Conservation (phyloP, 2,888 invertebrate species). For the Agrilus cyanescens region DNA sequence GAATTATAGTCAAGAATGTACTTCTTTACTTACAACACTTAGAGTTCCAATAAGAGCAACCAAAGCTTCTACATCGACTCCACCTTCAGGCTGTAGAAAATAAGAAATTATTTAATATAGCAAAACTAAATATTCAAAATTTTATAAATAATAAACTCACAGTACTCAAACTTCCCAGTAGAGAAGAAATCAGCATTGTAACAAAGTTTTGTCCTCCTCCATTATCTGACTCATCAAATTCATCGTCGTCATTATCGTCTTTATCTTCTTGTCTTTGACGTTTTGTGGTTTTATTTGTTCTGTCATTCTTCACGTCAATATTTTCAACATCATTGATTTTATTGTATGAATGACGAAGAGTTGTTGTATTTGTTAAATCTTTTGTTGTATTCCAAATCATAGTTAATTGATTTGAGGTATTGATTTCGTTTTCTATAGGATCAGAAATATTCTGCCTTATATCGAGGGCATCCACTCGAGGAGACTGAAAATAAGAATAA, state of each 20-base stretch:
- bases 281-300: conserved; percentile 1
- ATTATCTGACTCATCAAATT: conserved; percentile 23
- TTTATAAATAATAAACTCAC: conserved; percentile 18
- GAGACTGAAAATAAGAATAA: no score
- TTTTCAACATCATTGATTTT: no score
- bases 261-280: conserved; percentile 7
- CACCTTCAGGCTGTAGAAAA: conserved; percentile 31
- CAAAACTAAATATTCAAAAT: not conserved
- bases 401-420: no score
- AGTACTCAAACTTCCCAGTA: conserved; percentile 32
- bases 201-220: conserved; percentile 30
- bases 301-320: not conserved
- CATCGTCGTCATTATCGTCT: conserved; percentile 17
- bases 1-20: not conserved
- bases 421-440: no score
- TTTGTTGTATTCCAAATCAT: no score
- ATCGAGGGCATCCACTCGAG: no score
- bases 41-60: conserved; percentile 32
- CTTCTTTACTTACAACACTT: conserved; percentile 27
- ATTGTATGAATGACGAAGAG: no score
- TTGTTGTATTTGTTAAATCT: no score
- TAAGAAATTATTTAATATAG: conserved; percentile 3
- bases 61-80: conserved; percentile 34
- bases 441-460: no score
- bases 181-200: conserved; percentile 31